Conservation (phyloP, 1,140 invertebrate genomes). For the Catajapyx aquilonaris region DNA sequence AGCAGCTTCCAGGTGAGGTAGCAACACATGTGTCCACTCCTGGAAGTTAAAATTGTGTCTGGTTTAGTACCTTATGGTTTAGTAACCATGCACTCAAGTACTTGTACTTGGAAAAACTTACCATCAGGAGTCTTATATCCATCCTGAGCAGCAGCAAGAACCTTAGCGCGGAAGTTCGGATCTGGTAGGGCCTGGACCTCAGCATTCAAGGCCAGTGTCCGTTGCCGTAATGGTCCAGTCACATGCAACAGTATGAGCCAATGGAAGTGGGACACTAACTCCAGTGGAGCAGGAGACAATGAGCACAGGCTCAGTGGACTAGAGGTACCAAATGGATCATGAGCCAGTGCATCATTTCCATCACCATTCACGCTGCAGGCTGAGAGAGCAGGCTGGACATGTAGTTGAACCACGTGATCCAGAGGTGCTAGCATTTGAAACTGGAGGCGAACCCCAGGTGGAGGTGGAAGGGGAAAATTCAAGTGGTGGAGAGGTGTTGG, state of each 20-base stretch:
- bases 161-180: background rate
- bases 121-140: background rate
- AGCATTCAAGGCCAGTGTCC: no score
- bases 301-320: no score
- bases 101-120: no score
- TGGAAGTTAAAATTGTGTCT: no score
- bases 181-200: no score
- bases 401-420: background rate
- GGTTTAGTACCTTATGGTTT: no score
- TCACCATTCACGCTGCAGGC: background rate
- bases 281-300: no score
- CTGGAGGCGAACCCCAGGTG: background rate
- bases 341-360: background rate
- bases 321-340: background rate
- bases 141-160: background rate
- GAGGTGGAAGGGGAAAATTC: background rate
- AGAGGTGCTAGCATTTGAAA: background rate
- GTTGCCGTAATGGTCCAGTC: no score
- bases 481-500: background rate
- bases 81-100: no score
- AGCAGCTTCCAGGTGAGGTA: background rate
- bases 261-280: no score
- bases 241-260: no score
- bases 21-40: background rate
- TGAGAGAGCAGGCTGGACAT: background rate